Evolutionary conservation across 2,888 invertebrate genomes (phyloP).

Genomic region (Crematogaster levior): DNA sequence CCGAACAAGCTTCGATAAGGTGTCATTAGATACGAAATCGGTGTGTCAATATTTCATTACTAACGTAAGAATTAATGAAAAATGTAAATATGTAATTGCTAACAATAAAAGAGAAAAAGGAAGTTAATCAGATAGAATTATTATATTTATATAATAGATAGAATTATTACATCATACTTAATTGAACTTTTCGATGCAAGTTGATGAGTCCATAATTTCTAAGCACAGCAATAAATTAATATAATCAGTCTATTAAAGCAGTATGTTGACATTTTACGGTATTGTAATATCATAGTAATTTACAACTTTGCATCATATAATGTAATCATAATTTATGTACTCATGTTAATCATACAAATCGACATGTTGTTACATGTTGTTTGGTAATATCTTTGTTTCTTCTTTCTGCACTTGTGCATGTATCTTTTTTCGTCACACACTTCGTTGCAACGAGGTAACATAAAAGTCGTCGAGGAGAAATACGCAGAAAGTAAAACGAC

Average conservation of each 20-base stretch:
- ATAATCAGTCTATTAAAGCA: neutral
- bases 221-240: neutral
- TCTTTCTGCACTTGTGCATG: conserved; percentile 26
- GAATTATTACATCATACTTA: neutral
- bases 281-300: conserved; percentile 20
- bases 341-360: conserved; percentile 9
- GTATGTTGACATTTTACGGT: neutral
- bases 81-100: neutral
- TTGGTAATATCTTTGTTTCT: neutral
- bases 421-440: neutral
- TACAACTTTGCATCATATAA: conserved; percentile 3
- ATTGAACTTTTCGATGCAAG: neutral
- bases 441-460: conserved; percentile 49
- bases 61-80: neutral
- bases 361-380: neutral
- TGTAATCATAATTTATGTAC: neutral
- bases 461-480: conserved; percentile 62
- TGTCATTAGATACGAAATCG: neutral
- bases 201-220: neutral
- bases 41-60: neutral
- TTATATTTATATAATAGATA: too few species aligned
- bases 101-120: neutral
- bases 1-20: neutral
- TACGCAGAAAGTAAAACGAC: conserved; percentile 67
- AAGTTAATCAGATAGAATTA: too few species aligned